Base-by-base conservation (phyloP, 2,797 vertebrate species). In the Tamandua tetradactyla region DNA sequence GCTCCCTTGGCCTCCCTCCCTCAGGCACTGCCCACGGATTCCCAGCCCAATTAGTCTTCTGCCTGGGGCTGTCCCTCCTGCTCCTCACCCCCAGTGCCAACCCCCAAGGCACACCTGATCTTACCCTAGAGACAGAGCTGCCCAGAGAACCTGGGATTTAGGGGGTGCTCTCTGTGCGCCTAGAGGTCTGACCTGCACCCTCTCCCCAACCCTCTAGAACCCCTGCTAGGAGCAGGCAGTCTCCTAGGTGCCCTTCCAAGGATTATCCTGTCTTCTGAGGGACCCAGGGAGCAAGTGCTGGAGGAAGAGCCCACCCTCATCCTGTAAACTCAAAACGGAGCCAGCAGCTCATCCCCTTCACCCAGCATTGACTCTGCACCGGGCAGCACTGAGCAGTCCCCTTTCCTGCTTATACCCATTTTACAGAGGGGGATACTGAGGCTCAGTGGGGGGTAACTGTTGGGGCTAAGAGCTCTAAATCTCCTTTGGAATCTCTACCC, bases 41-140 rank as follows among this genome's bases (percentile, higher is more conserved):
- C 84, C 93, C 96, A 96, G 93, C 94, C 89, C 95, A 97, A 97
- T 96, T 95, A 97, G 69, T 93, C 90, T 92, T 78, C 88, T 52
- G 96, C 95, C 96, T 93, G 93, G 87, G 86, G 97, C 96, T 96
- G 85, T 78, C 66, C 92, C 37, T 89, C 83, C 78, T 10, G 0
- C 10, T 89, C 94, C 66, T 90, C 82, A 72, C 75, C 69, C 42
- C 40, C 40, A 71, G 55, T 74, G 85, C 79, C 85, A 96, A 64
- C 61, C 93, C 89, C 78, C 92, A 57, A 92, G 89, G 90, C 64
- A 87, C 18, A 1, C 20, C 20, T 69, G 87, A 94, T 93, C 61
- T 64, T 93, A 71, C 89, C 94, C 30, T 57, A 30, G 66, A 42
- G 86, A 89, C 52, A 94, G 80, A 94, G 85, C 40, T 90, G 59